Evolutionary conservation across 92 coral and sea anemone genomes (phyloP), one percentile per base, ranked within the genome.

Genomic region (Paramuricea clavata): DNA sequence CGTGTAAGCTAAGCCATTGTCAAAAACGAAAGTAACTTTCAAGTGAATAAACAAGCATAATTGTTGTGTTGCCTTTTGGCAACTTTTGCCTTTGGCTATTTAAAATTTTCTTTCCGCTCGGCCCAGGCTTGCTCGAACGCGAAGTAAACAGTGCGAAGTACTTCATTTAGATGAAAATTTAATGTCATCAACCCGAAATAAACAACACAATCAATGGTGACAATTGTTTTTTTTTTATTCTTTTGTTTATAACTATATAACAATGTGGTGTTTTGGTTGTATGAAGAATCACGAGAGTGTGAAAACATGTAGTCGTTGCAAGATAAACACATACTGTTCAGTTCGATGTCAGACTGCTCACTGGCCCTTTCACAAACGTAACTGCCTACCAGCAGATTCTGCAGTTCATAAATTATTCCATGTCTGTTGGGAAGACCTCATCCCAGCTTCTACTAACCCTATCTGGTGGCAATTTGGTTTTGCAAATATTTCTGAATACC

Each of bases 381-480:
- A 89, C 68, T 89, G 92, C 69, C 33, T 89, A 33, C 85, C 89
- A 47, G 49, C 85, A 39, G 67, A 69, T 12, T 64, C 89, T 0
- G 56, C 85, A 1, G 25, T 89, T 8, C 89, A 89, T 65, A 47
- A 84, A 3, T 25, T 89, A 39, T 43, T 56, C 27, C 19, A 12
- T 0, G 81, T 50, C 0, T 84, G 89, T 25, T 1, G 2, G 7
- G 2, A 0, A 0, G 81, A 89, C 57, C 12, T 27, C 12, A 56
- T 57, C 8, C 90, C 93, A n/a, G 25, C 22, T 5, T 12, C 82
- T 2, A 65, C 35, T 6, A 19, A 65, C 28, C 39, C 72, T 10
- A 81, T 52, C 6, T 70, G 74, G 42, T 34, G 34, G n/a, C 90
- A 86, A 22, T 90, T 78, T 81, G 93, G 93, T 27, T 90, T 90